Evolutionary conservation across 2,888 invertebrate species (phyloP).

Genomic region (Pseudolycoriella hygida): DNA sequence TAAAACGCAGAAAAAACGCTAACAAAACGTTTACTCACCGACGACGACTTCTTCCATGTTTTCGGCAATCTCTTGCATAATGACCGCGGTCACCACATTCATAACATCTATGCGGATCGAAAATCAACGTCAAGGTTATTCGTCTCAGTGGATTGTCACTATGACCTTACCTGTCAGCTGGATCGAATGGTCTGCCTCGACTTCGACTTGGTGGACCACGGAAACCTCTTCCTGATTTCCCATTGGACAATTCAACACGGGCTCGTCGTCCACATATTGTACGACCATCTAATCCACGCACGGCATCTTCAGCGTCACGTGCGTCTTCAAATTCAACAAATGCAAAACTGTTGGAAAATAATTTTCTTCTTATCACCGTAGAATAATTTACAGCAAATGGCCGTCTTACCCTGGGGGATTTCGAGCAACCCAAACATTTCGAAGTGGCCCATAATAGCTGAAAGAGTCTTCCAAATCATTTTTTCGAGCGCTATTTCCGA

Average conservation of each 20-base stretch:
- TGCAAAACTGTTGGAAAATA: conserved; percentile 86
- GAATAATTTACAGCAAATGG: not conserved
- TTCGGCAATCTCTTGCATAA: conserved; percentile 78
- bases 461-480: conserved; percentile 88
- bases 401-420: conserved; percentile 38
- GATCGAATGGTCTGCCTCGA: conserved; percentile 51
- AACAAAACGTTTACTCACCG: conserved; percentile 26
- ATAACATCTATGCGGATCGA: conserved; percentile 64
- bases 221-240: conserved; percentile 40
- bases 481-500: conserved; percentile 80
- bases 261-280: conserved; percentile 80
- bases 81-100: conserved; percentile 89
- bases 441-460: conserved; percentile 75
- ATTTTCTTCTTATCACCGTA: conserved; percentile 38
- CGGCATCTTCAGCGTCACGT: conserved; percentile 78
- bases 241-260: conserved; percentile 83
- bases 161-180: conserved; percentile 19
- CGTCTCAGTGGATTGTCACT: no score
- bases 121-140: no score
- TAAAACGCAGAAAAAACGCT: no score
- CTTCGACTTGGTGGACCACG: conserved; percentile 17
- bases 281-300: conserved; percentile 53
- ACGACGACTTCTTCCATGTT: conserved; percentile 39
- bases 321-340: conserved; percentile 90
- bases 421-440: conserved; percentile 95